Conservation (phyloP, 2,113 vertebrate genomes). For the Petrocephalus zakoni region DNA sequence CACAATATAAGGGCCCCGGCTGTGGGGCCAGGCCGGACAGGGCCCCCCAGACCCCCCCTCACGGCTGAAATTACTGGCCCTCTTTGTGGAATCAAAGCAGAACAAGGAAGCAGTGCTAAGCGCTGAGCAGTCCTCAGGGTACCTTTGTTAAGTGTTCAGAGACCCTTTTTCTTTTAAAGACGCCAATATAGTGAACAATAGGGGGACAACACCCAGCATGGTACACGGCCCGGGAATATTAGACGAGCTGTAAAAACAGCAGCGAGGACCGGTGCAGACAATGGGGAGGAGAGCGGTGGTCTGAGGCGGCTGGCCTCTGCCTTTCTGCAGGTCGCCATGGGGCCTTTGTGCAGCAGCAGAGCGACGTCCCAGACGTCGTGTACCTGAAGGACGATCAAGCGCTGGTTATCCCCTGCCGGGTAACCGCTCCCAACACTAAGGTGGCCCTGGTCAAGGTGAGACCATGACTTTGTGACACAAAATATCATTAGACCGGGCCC, state of each 20-base stretch:
- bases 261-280: slow-evolving; percentile 33
- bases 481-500: background rate
- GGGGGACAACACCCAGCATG: slow-evolving; percentile 59
- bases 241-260: slow-evolving; percentile 43
- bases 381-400: slow-evolving; percentile 69
- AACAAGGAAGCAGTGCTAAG: slow-evolving; percentile 63
- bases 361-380: slow-evolving; percentile 65
- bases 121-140: slow-evolving; percentile 68
- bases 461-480: background rate
- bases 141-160: slow-evolving; percentile 70
- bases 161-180: slow-evolving; percentile 70
- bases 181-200: slow-evolving; percentile 54
- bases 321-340: slow-evolving; percentile 75
- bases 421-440: slow-evolving; percentile 73
- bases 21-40: slow-evolving; percentile 33
- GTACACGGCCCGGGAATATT: slow-evolving; percentile 52
- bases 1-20: slow-evolving; percentile 50
- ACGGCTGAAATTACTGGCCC: background rate
- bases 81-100: slow-evolving; percentile 67
- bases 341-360: slow-evolving; percentile 78
- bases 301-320: slow-evolving; percentile 51
- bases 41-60: slow-evolving; percentile 41
- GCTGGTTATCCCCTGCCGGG: slow-evolving; percentile 82
- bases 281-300: slow-evolving; percentile 22
- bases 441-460: slow-evolving; percentile 72